These are phyloP conservation scores for Ctenodactylus gundi DNA, from an alignment of 2,113 vertebrate genomes.

Conservation along the genomic window DNA sequence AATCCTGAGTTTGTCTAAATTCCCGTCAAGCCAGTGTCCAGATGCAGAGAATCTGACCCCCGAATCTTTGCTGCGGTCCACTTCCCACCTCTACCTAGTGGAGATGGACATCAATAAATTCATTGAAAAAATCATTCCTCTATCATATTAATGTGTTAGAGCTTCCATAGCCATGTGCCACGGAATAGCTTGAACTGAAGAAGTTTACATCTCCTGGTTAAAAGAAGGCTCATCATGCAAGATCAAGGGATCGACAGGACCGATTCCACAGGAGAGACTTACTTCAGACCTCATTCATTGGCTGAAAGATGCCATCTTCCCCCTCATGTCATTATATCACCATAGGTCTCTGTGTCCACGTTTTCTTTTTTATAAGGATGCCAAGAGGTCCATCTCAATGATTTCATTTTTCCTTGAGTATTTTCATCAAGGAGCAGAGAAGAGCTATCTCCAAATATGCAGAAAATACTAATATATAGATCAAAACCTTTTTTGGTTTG, in stretches of 20 bases:
- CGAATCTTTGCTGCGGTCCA: accelerated
- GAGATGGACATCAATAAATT: not conserved
- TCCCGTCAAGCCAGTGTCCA: too few relatives aligned
- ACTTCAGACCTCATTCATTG: not conserved
- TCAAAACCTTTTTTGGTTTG: not conserved
- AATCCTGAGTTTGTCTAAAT: not conserved
- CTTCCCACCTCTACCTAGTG: not conserved
- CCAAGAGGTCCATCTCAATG: too few relatives aligned
- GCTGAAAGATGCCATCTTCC: not conserved
- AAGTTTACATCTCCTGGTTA: not conserved
- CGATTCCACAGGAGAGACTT: not conserved
- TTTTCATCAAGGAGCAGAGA: not conserved
- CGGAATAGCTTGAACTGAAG: not conserved
- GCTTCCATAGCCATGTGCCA: not conserved
- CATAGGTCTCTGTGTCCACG: not conserved
- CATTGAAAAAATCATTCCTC: not conserved
- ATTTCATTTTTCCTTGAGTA: not conserved
- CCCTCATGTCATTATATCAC: not conserved
- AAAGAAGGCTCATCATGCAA: not conserved
- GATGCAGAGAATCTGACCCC: not conserved
- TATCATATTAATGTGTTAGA: not conserved
- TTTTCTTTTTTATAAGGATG: not conserved
- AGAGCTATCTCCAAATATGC: not conserved
- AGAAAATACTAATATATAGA: not conserved
- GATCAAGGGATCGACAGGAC: not conserved